phyloP scores from a whole-genome alignment of 2,113 vertebrate genomes.

The Crypturellus undulatus region DNA sequence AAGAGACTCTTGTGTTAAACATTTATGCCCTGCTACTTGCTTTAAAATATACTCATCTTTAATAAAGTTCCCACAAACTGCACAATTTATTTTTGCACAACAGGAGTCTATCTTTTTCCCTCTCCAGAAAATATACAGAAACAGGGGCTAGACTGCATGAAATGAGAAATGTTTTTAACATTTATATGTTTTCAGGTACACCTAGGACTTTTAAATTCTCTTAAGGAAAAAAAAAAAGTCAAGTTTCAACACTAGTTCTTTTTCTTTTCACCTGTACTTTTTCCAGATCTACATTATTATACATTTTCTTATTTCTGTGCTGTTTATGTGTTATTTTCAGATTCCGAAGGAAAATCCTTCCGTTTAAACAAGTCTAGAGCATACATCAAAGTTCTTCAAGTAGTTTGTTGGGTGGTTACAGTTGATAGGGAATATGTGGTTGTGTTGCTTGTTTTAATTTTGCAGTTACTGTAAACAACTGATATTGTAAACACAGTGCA shows the following conservation, averaged over 20 bases:
- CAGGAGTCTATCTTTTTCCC: slow-evolving; percentile 54
- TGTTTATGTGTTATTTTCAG: background rate
- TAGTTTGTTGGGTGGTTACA: slow-evolving; percentile 3
- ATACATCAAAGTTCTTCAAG: background rate
- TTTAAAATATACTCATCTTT: slow-evolving; percentile 70
- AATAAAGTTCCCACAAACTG: slow-evolving; percentile 68
- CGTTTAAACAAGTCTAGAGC: background rate
- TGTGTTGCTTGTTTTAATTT: slow-evolving; percentile 40
- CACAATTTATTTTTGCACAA: slow-evolving; percentile 72
- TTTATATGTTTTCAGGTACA: slow-evolving; percentile 74
- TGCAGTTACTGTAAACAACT: background rate
- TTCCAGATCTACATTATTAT: background rate
- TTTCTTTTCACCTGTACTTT: background rate
- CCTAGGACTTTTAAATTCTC: slow-evolving; percentile 50
- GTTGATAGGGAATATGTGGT: slow-evolving; percentile 1
- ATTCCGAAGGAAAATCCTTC: background rate
- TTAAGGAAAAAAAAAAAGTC: background rate
- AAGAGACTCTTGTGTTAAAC: slow-evolving; percentile 45
- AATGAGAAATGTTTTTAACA: slow-evolving; percentile 57
- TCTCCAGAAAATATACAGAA: slow-evolving; percentile 76
- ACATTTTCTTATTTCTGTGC: background rate
- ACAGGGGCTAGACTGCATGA: slow-evolving; percentile 74
- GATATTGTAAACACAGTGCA: background rate
- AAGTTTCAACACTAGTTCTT: background rate
- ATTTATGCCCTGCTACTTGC: slow-evolving; percentile 67